A percentile compares a stretch with the other conserved stretches of the same genome.
Evolutionary conservation across 1,140 invertebrate genomes (phyloP).

Genomic region (Caenorhabditis inopinata): DNA sequence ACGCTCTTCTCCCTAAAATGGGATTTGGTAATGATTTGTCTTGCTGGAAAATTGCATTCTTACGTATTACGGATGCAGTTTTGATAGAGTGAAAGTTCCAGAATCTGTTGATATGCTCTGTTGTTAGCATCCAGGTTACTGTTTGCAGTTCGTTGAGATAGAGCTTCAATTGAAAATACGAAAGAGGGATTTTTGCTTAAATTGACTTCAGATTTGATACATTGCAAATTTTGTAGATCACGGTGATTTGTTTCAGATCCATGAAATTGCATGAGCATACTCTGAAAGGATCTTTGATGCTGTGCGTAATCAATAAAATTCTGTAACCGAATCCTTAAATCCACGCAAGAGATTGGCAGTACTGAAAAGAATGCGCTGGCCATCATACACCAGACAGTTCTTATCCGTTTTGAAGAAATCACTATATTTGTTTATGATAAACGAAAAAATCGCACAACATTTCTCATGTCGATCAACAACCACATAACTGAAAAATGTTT

Average conservation of each 20-base stretch:
- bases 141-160: neutral
- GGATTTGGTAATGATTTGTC: neutral
- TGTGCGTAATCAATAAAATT: neutral
- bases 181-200: neutral
- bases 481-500: neutral
- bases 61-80: slow-evolving; percentile 37
- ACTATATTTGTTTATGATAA: neutral
- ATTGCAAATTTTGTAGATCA: neutral
- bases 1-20: slow-evolving; percentile 31
- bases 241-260: neutral
- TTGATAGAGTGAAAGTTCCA: slow-evolving; percentile 41
- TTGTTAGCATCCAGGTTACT: neutral
- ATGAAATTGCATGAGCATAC: neutral
- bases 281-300: neutral
- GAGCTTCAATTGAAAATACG: neutral
- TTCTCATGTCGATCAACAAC: slow-evolving; percentile 24
- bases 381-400: slow-evolving; percentile 30
- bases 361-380: slow-evolving; percentile 37
- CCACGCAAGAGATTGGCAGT: neutral
- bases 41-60: neutral
- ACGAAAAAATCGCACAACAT: neutral
- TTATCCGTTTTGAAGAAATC: slow-evolving; percentile 37
- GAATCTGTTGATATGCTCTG: neutral
- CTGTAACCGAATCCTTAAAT: neutral
- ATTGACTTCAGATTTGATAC: slow-evolving; percentile 4